Base-by-base conservation (phyloP, 2,888 invertebrate species). In the Drepanosiphum platanoidis region DNA sequence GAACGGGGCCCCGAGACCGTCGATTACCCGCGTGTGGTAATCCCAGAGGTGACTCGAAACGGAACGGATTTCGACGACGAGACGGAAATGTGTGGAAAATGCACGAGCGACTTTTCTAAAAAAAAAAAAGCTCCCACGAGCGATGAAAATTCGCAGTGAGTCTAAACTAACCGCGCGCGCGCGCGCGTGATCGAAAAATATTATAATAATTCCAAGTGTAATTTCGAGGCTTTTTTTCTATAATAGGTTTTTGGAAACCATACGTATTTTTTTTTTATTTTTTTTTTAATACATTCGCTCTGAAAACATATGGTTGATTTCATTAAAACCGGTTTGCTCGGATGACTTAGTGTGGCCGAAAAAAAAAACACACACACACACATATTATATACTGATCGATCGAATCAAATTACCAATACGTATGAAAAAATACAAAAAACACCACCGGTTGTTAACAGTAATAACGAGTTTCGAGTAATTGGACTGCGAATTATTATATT, bases 301-400 rank as follows among this genome's bases (percentile, higher is more conserved):
- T n/a, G 27, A 61, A 77, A 77, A 77, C 75, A 61, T 58, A 77
- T 77, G 75, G 58, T 77, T 77, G 75, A 77, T 77, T 77, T 77
- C 34, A 77, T 77, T 77, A 77, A 36, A 77, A 77, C 75, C 75
- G 15, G 75, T 77, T 77, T 74, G 13, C 11, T 77, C 36, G 22
- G 75, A 27, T 36, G 34, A 46, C 34, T 30, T n/a, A 15, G 36
- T 58, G 18, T 18, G 75, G 36, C 75, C 34, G 15, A 77, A 58
- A 58, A 77, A 77, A 75, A 2, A 22, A 52, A 52, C 11, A 42
- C 7, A 42, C n/a, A n/a, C n/a, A n/a, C n/a, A n/a, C n/a, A n/a
- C n/a, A n/a, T n/a, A n/a, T n/a, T 42, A 42, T 42, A 61, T 61
- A 61, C n/a, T 27, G 75, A 58, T 77, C 34, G n/a, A 77, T 58